Base-by-base conservation (phyloP, 1,140 invertebrate genomes). In the Harpegnathos saltator region DNA sequence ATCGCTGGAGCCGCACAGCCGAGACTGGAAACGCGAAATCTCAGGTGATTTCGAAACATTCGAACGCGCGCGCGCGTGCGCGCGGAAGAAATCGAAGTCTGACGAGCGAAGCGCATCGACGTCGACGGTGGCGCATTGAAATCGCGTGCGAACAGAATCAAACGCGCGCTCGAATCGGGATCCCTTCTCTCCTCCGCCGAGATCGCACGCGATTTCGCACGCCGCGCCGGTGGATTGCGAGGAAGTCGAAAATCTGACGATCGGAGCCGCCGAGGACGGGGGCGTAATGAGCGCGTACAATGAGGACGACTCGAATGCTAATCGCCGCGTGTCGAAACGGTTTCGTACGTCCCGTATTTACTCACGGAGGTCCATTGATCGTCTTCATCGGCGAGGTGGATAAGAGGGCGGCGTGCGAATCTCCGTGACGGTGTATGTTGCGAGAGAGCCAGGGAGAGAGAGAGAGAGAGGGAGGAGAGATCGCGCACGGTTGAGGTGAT, bases 331-430 rank as follows among this genome's bases (percentile, higher is more conserved):
- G 61, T 66, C 74, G 61, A 77, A 78, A 78, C 52, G 14, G 1
- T 58, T 52, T 69, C 50, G 50, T 24, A 22, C 50, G 1, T 58
- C 26, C 44, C 50, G 50, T n/a, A 22, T 63, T 62, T 63, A 68
- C 50, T 78, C 48, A 12, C 17, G 26, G 54, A 52, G 50, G 38
- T 86, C 83, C 71, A 87, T 87, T 83, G 85, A 87, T 87, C 78
- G 74, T 82, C 82, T 83, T 77, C 38, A 7, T 44, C 38, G 38
- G 78, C 62, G 58, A 86, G 80, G 69, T 69, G 63, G 58, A 33
- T 71, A 52, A 80, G 75, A 24, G 63, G 65, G 65, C 75, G n/a
- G 33, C 50, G 44, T 80, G 75, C 63, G 75, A 80, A 59, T 59
- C 24, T 24, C 50, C 52, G 63, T 56, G 61, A 77, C 80, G 71